phyloP scores from a whole-genome alignment of 2,888 invertebrate genomes.

The Chloroclysta siterata region DNA sequence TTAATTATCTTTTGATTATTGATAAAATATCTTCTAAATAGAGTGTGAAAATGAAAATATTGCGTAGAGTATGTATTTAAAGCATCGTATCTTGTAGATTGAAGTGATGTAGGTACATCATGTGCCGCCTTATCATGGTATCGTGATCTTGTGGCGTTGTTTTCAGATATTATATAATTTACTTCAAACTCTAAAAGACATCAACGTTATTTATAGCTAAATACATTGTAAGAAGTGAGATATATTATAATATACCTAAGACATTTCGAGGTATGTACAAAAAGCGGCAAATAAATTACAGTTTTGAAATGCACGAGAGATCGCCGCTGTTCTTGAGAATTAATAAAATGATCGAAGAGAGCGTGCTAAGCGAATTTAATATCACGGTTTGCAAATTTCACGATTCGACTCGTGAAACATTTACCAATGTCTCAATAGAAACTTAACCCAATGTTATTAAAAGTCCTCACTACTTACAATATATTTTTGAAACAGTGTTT shows the following conservation, averaged over 20 bases:
- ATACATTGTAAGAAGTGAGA: conserved; percentile 19
- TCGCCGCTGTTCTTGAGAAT: conserved; percentile 23
- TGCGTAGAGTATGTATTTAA: conserved; percentile 42
- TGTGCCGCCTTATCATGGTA: conserved; percentile 40
- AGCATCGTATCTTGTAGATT: conserved; percentile 36
- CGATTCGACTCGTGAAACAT: conserved; percentile 24
- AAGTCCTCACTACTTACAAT: conserved; percentile 27
- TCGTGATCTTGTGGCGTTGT: conserved; percentile 22
- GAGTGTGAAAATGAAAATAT: conserved; percentile 48
- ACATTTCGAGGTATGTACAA: background rate
- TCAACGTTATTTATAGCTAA: background rate
- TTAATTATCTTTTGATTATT: conserved; percentile 50
- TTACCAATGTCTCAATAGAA: conserved; percentile 14
- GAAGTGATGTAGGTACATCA: conserved; percentile 42
- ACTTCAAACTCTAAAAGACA: conserved; percentile 3
- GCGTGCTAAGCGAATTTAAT: conserved; percentile 29
- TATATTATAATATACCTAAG: background rate
- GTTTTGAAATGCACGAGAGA: conserved; percentile 20
- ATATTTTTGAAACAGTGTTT: conserved; percentile 13
- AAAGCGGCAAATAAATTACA: conserved; percentile 7
- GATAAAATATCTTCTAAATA: conserved; percentile 47
- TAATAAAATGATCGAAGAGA: conserved; percentile 23
- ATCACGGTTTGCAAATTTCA: conserved; percentile 23
- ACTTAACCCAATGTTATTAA: conserved; percentile 1
- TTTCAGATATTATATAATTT: conserved; percentile 20